Evolutionary conservation across 1,140 invertebrate genomes (phyloP).

Genomic region (Polypedilum vanderplanki): DNA sequence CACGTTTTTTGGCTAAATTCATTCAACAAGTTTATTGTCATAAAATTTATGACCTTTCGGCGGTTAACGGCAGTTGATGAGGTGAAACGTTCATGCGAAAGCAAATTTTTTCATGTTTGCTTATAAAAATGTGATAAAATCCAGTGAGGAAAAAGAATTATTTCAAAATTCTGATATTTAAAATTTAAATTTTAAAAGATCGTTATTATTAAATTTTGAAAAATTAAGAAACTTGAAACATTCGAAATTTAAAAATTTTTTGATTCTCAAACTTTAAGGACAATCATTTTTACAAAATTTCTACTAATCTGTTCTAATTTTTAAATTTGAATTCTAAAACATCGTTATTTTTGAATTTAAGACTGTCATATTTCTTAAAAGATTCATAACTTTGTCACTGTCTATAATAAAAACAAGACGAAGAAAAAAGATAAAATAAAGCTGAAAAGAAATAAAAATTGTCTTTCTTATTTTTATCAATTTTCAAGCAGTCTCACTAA

Average conservation of each 20-base stretch:
- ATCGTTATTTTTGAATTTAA: background rate
- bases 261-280: no score
- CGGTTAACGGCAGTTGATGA: background rate
- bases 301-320: no score
- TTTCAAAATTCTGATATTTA: no score
- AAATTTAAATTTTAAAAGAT: background rate
- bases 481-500: background rate
- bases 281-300: no score
- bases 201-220: no score
- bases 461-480: conserved; percentile 15
- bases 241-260: no score
- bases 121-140: background rate
- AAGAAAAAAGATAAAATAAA: no score
- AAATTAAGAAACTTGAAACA: no score
- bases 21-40: conserved; percentile 6
- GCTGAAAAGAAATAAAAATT: background rate
- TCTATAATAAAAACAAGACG: no score
- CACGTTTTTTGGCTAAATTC: background rate
- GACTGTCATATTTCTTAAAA: no score
- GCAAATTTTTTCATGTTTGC: background rate
- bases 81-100: background rate
- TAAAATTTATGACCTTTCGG: background rate
- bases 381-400: no score
- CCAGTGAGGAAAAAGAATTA: background rate
- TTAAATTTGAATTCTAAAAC: background rate